phyloP scores from a whole-genome alignment of 2,797 vertebrate species.

The Dendrocincla tyrannina region DNA sequence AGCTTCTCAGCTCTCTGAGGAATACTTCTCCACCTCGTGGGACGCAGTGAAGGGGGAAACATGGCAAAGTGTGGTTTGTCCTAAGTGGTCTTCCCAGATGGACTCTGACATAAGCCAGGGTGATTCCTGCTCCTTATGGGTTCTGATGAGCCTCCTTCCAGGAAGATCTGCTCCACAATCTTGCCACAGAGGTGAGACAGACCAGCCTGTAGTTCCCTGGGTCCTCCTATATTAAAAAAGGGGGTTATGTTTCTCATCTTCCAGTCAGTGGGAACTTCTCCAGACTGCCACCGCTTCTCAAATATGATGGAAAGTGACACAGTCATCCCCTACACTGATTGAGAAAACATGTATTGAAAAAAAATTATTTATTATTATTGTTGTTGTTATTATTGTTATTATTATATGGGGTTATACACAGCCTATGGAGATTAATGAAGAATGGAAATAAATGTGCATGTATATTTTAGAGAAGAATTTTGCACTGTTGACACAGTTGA shows the following conservation, averaged over 20 bases:
- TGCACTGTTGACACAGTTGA: background rate
- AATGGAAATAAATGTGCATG: background rate
- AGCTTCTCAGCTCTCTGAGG: background rate
- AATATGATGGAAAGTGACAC: background rate
- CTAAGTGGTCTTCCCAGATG: background rate
- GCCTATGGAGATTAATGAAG: background rate
- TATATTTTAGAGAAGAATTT: background rate
- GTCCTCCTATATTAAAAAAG: background rate
- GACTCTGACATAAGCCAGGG: background rate
- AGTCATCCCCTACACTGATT: background rate
- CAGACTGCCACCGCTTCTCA: background rate
- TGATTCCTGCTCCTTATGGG: background rate
- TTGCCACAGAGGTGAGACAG: background rate
- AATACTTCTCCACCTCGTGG: background rate
- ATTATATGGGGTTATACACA: background rate
- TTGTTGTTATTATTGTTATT: no score
- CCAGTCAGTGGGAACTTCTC: background rate
- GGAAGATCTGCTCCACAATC: background rate
- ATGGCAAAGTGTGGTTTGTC: accelerated
- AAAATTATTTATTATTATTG: no score
- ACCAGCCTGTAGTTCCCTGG: background rate
- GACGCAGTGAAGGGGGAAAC: background rate
- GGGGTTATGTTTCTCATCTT: background rate
- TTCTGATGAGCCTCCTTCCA: background rate
- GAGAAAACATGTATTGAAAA: background rate